Percentiles rank a stretch among this genome's conserved stretches.
phyloP scores from a whole-genome alignment of 2,888 invertebrate genomes.

The Cepaea hortensis region DNA sequence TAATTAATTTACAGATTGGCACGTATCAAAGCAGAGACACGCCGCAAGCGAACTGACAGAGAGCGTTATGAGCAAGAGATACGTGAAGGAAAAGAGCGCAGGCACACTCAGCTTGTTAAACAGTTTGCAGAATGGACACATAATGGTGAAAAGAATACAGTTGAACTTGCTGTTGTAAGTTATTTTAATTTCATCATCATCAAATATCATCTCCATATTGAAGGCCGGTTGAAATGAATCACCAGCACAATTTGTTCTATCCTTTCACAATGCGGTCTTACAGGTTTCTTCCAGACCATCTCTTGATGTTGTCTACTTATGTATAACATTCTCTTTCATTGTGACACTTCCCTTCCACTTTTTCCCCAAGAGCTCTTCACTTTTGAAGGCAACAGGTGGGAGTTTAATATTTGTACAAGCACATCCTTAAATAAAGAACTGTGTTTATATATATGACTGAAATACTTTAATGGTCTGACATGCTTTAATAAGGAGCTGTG shows the following conservation, averaged over 20 bases:
- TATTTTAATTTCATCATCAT: no score
- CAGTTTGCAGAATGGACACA: constrained; percentile 73
- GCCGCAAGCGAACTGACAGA: constrained; percentile 70
- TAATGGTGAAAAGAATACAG: constrained; percentile 58
- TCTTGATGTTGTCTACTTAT: no score
- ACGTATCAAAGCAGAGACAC: constrained; percentile 73
- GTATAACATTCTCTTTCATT: no score
- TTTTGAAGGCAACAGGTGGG: constrained; percentile 75
- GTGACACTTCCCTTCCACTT: no score
- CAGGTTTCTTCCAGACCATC: no score
- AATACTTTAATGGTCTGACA: no score
- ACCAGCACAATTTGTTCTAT: no score
- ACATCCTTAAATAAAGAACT: no score
- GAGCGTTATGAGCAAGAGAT: constrained; percentile 64
- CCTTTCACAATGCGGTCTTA: no score
- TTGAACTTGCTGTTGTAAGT: constrained; percentile 72
- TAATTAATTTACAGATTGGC: constrained; percentile 63
- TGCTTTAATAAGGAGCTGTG: no score
- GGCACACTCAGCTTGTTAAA: constrained; percentile 62
- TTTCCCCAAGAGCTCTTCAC: constrained; percentile 68
- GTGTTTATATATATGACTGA: no score
- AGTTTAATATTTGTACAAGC: not conserved
- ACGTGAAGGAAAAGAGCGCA: constrained; percentile 62
- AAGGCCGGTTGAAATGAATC: no score
- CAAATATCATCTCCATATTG: not conserved